Evolutionary conservation across 2,797 vertebrate genomes (phyloP).

Genomic region (Echiichthys vipera): DNA sequence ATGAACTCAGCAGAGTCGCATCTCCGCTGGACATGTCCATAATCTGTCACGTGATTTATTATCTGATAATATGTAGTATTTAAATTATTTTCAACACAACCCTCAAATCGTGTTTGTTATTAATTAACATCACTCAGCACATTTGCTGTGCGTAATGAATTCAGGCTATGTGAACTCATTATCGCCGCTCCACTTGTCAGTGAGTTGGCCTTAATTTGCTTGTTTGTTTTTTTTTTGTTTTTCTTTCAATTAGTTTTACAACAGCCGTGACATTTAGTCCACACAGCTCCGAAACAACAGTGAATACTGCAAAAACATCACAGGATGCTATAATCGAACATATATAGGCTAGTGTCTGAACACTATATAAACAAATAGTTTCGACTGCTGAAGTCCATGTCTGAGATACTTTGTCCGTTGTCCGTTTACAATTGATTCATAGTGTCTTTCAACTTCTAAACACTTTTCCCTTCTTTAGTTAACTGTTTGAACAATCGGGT

Average conservation of each 20-base stretch:
- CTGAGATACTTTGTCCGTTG: too few relatives aligned
- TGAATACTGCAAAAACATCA: not conserved
- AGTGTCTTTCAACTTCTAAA: not conserved
- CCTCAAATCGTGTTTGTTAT: conserved; percentile 21
- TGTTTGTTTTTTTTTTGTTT: conserved; percentile 25
- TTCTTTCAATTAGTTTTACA: conserved; percentile 27
- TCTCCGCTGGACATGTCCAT: not conserved
- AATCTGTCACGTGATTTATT: not conserved
- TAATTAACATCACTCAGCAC: conserved; percentile 10
- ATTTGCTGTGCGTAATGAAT: conserved; percentile 44
- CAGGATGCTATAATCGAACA: not conserved
- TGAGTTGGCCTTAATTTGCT: conserved; percentile 74
- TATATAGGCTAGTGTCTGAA: too few relatives aligned
- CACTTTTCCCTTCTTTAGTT: not conserved
- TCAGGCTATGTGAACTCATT: conserved; percentile 43
- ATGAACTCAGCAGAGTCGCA: not conserved
- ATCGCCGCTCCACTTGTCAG: conserved; percentile 65
- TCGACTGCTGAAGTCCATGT: too few relatives aligned
- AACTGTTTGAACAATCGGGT: not conserved
- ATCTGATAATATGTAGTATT: not conserved
- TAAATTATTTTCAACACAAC: not conserved
- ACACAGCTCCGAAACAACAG: conserved; percentile 4
- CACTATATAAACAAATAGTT: not conserved
- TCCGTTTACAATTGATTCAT: not conserved
- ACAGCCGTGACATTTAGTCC: not conserved